Evolutionary conservation across 2,888 invertebrate species (phyloP).

Genomic region (Deilephila porcellus): DNA sequence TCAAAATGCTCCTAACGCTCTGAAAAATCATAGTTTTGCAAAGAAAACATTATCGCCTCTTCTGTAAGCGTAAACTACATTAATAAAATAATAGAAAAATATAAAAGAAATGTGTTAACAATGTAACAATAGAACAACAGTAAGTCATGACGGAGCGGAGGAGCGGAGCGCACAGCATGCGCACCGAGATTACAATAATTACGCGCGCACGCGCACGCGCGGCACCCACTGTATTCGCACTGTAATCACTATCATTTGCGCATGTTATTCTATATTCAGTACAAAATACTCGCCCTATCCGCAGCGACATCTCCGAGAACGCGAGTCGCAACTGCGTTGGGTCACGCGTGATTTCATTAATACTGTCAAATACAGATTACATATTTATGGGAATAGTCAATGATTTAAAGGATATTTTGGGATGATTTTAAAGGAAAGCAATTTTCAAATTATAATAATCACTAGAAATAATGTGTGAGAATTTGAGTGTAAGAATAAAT

Average conservation of each 20-base stretch:
- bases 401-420: too few relatives aligned
- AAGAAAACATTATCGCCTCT: neutral
- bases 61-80: neutral
- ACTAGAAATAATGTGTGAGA: too few relatives aligned
- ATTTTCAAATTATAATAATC: too few relatives aligned
- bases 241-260: constrained; percentile 83
- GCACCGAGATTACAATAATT: constrained; percentile 80
- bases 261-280: constrained; percentile 80
- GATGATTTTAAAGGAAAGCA: too few relatives aligned
- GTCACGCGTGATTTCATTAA: constrained; percentile 1
- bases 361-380: neutral
- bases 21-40: neutral
- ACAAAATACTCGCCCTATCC: constrained; percentile 74
- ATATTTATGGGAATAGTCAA: too few relatives aligned
- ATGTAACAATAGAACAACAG: constrained; percentile 46
- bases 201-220: constrained; percentile 76
- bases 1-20: too few relatives aligned
- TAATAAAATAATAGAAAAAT: constrained; percentile 32
- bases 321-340: constrained; percentile 33
- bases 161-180: constrained; percentile 54
- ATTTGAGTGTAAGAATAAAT: too few relatives aligned
- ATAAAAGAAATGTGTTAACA: constrained; percentile 30
- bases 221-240: constrained; percentile 63
- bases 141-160: constrained; percentile 38
- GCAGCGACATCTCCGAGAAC: constrained; percentile 57